These are phyloP conservation scores for Caenorhabditis afra DNA, from an alignment of 2,888 invertebrate genomes.

Conservation along the genomic window DNA sequence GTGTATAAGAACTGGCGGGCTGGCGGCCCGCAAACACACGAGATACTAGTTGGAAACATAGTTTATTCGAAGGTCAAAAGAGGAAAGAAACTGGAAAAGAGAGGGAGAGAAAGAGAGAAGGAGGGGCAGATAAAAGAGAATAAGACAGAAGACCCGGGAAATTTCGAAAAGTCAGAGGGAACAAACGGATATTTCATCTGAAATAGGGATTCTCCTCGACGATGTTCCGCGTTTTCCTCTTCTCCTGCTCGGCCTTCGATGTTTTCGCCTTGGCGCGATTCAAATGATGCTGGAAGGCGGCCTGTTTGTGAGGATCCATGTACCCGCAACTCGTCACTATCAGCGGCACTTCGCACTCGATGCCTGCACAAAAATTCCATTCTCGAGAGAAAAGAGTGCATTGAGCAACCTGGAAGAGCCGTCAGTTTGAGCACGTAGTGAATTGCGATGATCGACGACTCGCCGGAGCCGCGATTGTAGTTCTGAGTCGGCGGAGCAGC, in stretches of 20 bases:
- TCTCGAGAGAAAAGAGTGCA: too few species aligned
- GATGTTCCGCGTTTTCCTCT: constrained; percentile 54
- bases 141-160: constrained; percentile 31
- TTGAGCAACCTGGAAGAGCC: constrained; percentile 74
- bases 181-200: constrained; percentile 30
- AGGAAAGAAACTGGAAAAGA: background rate
- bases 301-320: constrained; percentile 65
- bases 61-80: background rate
- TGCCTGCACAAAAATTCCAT: constrained; percentile 62
- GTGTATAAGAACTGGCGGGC: constrained; percentile 8
- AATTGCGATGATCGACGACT: constrained; percentile 73
- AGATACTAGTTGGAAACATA: background rate
- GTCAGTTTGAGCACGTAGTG: constrained; percentile 77
- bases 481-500: constrained; percentile 73
- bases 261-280: constrained; percentile 50
- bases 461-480: constrained; percentile 64
- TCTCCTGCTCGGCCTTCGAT: constrained; percentile 43
- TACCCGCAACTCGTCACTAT: constrained; percentile 77
- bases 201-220: constrained; percentile 59
- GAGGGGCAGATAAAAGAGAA: background rate
- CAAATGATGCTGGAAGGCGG: constrained; percentile 62
- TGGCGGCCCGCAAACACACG: background rate
- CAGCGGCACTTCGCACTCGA: constrained; percentile 78
- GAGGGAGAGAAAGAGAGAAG: background rate
- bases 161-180: background rate